phyloP scores from a whole-genome alignment of 2,113 vertebrate genomes.

The Phycodurus eques region DNA sequence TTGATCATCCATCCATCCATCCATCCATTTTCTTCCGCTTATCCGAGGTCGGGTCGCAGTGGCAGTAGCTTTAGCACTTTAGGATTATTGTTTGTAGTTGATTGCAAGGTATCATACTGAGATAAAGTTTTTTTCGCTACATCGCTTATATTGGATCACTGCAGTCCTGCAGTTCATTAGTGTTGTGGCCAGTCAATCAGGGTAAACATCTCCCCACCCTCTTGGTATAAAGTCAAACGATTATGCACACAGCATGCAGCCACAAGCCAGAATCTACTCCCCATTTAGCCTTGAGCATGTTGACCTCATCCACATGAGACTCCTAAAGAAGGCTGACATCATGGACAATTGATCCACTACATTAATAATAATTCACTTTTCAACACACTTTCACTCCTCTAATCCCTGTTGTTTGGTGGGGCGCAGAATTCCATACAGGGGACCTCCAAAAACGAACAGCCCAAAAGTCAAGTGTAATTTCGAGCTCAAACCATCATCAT shows the following conservation, averaged over 20 bases:
- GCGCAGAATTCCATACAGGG: not conserved
- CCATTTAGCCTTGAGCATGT: conserved; percentile 49
- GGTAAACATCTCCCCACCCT: not conserved
- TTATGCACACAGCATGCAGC: conserved; percentile 17
- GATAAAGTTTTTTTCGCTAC: not conserved
- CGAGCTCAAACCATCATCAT: not conserved
- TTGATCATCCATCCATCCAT: not conserved
- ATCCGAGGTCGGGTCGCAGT: too few relatives aligned
- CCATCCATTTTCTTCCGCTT: too few relatives aligned
- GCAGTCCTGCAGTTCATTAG: not conserved
- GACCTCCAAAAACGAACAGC: not conserved
- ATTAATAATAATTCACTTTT: conserved; percentile 39
- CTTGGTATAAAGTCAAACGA: conserved; percentile 6
- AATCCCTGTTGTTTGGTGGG: conserved; percentile 10
- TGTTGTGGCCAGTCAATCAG: not conserved
- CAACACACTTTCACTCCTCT: conserved; percentile 32
- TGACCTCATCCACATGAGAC: conserved; percentile 61
- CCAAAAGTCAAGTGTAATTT: not conserved
- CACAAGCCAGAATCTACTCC: conserved; percentile 34
- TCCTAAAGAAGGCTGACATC: conserved; percentile 54
- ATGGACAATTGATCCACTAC: conserved; percentile 26
- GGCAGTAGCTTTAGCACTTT: too few relatives aligned
- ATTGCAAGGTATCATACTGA: not conserved
- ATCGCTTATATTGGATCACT: not conserved
- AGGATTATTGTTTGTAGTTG: not conserved